These are phyloP conservation scores for Caerostris darwini DNA, from an alignment of 1,140 invertebrate genomes.

Conservation along the genomic window DNA sequence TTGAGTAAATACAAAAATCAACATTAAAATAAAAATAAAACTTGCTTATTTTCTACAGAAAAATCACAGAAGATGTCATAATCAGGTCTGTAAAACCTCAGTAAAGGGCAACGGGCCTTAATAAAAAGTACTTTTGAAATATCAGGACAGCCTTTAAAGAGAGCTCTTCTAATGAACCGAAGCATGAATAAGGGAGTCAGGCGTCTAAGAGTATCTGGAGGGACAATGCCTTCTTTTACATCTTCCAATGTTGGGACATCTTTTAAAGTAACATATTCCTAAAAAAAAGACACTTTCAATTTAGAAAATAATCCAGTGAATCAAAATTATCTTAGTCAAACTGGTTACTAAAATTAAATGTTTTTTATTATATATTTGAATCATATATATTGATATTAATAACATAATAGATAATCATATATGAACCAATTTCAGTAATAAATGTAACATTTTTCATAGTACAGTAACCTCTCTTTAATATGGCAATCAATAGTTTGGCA, in stretches of 20 bases:
- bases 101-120: conserved; percentile 49
- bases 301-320: no score
- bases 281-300: neutral
- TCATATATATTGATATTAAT: no score
- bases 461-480: no score
- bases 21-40: neutral
- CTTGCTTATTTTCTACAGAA: conserved; percentile 54
- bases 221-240: neutral
- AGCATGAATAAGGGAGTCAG: conserved; percentile 20
- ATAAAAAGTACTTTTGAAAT: conserved; percentile 39
- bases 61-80: conserved; percentile 70
- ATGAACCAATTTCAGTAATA: no score
- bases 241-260: conserved; percentile 9
- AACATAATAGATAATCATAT: no score
- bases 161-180: conserved; percentile 7
- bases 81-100: conserved; percentile 47
- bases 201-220: neutral
- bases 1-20: no score
- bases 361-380: no score
- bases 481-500: no score
- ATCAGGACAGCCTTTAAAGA: conserved; percentile 38
- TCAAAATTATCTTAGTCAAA: no score
- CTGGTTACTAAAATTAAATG: no score
- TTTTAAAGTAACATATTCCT: conserved; percentile 40
- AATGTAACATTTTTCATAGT: no score